Conservation (phyloP, 2,113 vertebrate genomes). For the Phylloscopus whistleri region DNA sequence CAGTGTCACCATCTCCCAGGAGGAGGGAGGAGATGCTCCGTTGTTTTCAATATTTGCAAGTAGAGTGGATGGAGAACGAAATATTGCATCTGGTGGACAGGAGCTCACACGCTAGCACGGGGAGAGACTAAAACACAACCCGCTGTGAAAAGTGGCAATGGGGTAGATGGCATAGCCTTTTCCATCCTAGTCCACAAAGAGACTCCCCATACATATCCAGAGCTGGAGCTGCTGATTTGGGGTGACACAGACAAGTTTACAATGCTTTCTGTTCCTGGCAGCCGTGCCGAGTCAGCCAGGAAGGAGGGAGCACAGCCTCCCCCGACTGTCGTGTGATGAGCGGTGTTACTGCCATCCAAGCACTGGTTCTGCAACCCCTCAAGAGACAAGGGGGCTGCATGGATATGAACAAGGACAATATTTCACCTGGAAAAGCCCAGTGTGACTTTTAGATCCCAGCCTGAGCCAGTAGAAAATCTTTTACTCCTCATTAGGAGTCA, state of each 20-base stretch:
- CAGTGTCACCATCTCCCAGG: neutral
- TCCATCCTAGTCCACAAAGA: neutral
- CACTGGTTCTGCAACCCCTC: fast-evolving
- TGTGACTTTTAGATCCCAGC: neutral
- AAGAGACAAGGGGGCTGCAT: neutral
- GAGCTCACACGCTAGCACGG: neutral
- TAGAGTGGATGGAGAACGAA: neutral
- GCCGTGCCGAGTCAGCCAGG: neutral
- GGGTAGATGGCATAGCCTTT: neutral
- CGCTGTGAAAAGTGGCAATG: fast-evolving
- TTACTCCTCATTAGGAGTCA: neutral
- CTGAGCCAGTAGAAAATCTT: neutral
- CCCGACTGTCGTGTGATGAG: fast-evolving
- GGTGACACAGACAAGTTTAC: neutral
- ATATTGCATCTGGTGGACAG: neutral
- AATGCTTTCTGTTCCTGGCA: neutral
- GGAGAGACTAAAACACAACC: neutral
- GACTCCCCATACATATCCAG: neutral
- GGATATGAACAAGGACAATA: neutral
- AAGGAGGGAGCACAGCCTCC: neutral
- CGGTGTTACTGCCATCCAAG: fast-evolving
- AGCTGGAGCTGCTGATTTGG: neutral
- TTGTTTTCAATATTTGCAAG: neutral
- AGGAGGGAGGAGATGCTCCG: neutral
- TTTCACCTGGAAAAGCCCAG: neutral